These are phyloP conservation scores for Dysidea cf. avara DNA, from an alignment of 37 sponge, comb jelly and placozoan species.

Conservation along the genomic window DNA sequence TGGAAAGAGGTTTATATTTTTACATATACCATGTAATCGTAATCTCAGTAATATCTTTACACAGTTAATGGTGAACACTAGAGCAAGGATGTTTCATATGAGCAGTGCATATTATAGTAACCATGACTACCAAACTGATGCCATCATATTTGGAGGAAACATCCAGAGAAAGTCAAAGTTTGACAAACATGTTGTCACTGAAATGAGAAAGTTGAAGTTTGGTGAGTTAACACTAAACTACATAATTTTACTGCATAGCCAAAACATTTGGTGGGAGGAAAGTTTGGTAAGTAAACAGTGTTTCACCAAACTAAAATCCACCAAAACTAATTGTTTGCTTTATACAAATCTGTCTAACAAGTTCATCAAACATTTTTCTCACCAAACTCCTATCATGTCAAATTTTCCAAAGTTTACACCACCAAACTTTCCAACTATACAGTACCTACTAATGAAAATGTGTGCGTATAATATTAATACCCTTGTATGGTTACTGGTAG, in stretches of 20 bases:
- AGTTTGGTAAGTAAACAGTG: too few relatives aligned
- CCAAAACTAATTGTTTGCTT: too few relatives aligned
- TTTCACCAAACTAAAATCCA: too few relatives aligned
- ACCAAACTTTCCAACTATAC: too few relatives aligned
- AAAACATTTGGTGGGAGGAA: too few relatives aligned
- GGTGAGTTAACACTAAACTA: not conserved
- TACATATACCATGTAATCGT: not conserved
- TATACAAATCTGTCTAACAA: too few relatives aligned
- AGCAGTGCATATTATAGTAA: not conserved
- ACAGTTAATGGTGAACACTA: not conserved
- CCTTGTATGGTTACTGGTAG: too few relatives aligned
- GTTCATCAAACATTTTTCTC: too few relatives aligned
- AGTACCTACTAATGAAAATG: too few relatives aligned
- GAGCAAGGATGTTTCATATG: conserved; percentile 6
- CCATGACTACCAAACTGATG: not conserved
- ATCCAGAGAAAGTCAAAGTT: conserved; percentile 3
- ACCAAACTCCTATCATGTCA: too few relatives aligned
- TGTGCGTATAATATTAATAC: too few relatives aligned
- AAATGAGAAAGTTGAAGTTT: not conserved
- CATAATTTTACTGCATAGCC: not conserved
- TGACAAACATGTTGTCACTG: conserved; percentile 8
- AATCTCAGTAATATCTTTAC: not conserved
- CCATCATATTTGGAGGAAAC: conserved; percentile 9
- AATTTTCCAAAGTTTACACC: too few relatives aligned
- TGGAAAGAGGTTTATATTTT: conserved; percentile 15